These are phyloP conservation scores for Caenorhabditis japonica DNA, from an alignment of 2,888 invertebrate genomes.

Conservation along the genomic window DNA sequence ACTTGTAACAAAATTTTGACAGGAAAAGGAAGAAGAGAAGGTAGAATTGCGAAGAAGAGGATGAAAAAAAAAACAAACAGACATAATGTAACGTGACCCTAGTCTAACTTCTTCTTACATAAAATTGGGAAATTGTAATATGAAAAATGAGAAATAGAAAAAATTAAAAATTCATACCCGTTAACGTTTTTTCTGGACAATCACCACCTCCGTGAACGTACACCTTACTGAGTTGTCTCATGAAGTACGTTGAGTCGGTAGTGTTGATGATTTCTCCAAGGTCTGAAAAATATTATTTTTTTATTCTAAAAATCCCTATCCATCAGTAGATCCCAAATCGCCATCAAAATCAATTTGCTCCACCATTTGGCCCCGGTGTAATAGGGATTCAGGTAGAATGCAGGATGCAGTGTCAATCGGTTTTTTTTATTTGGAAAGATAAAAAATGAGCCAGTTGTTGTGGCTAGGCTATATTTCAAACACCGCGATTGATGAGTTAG, in stretches of 20 bases:
- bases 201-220: constrained; percentile 84
- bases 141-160: no score
- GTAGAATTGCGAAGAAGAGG: constrained; percentile 4
- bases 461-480: constrained; percentile 25
- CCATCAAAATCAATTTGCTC: constrained; percentile 12
- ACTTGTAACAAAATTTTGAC: constrained; percentile 30
- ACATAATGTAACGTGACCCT: no score
- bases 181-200: constrained; percentile 84
- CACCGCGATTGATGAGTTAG: constrained; percentile 17
- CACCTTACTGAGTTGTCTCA: constrained; percentile 71
- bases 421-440: constrained; percentile 44
- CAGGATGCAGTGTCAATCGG: constrained; percentile 10
- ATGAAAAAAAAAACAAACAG: constrained; percentile 30
- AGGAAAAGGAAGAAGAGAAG: constrained; percentile 7
- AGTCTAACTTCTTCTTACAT: no score
- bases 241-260: constrained; percentile 75
- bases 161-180: no score
- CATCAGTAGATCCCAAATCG: constrained; percentile 8
- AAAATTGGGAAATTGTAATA: no score
- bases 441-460: constrained; percentile 34
- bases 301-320: constrained; percentile 9
- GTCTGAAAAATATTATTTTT: constrained; percentile 50
- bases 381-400: constrained; percentile 7
- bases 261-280: constrained; percentile 71
- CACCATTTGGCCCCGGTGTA: constrained; percentile 13